These are phyloP conservation scores for Chromoteleia sp. DNA, from an alignment of 2,888 invertebrate species.

Conservation along the genomic window DNA sequence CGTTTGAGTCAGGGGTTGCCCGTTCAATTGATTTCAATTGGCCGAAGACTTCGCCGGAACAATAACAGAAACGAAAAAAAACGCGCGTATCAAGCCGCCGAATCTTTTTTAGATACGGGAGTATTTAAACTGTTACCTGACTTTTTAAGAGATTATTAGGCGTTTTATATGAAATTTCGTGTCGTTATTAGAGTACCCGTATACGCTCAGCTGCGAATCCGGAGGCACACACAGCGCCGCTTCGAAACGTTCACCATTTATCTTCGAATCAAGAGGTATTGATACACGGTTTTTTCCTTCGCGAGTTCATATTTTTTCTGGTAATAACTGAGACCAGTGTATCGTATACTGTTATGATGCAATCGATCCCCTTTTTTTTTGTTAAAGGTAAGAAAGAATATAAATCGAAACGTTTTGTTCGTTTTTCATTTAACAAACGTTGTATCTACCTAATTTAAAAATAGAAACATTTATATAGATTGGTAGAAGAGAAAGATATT, in stretches of 20 bases:
- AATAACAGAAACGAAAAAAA: constrained; percentile 59
- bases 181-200: constrained; percentile 79
- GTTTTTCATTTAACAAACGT: no score
- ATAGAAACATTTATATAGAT: no score
- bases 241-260: constrained; percentile 37
- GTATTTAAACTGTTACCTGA: constrained; percentile 82
- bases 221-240: constrained; percentile 56
- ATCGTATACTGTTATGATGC: no score
- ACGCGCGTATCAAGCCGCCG: constrained; percentile 56
- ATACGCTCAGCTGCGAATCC: constrained; percentile 80
- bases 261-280: constrained; percentile 38
- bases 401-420: no score
- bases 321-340: no score
- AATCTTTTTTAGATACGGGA: constrained; percentile 82
- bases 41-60: constrained; percentile 70
- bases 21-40: constrained; percentile 84
- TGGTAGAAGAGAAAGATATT: no score
- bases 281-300: background rate
- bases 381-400: no score
- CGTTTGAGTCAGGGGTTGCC: constrained; percentile 81
- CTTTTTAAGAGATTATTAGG: constrained; percentile 70
- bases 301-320: background rate
- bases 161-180: constrained; percentile 74
- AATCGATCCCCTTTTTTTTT: no score
- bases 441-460: no score